Evolutionary conservation across 2,113 vertebrate genomes (phyloP).

Genomic region (Oreochromis niloticus): DNA sequence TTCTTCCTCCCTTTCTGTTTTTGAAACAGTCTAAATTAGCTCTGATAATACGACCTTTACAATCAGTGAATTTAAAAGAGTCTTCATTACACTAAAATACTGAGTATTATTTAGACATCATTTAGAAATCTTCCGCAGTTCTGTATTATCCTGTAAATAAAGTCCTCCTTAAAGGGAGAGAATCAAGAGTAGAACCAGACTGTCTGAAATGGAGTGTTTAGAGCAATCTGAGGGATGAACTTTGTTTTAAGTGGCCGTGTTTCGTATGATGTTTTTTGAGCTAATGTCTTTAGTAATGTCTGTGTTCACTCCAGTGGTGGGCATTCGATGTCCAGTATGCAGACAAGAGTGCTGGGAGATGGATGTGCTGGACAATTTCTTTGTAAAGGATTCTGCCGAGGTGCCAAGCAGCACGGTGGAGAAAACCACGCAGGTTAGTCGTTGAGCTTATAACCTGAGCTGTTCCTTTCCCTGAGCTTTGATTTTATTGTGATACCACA

Average conservation of each 20-base stretch:
- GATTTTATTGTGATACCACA: neutral
- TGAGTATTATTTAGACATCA: neutral
- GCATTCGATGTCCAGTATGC: slow-evolving; percentile 93
- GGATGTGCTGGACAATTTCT: slow-evolving; percentile 96
- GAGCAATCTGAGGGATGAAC: neutral
- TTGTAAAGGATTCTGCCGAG: slow-evolving; percentile 95
- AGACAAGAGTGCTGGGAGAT: slow-evolving; percentile 94
- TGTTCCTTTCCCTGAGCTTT: neutral
- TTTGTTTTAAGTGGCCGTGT: neutral
- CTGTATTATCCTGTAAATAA: neutral
- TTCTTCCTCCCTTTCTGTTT: neutral
- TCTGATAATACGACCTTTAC: fast-evolving
- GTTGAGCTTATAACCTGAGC: fast-evolving
- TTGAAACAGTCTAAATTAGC: neutral
- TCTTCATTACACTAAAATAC: neutral
- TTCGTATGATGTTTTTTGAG: neutral
- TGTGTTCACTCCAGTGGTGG: slow-evolving; percentile 73
- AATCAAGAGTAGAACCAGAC: neutral
- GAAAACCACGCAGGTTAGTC: slow-evolving; percentile 91
- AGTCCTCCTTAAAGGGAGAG: neutral
- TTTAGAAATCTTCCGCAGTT: neutral
- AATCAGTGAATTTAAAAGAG: neutral
- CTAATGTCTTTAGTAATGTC: neutral
- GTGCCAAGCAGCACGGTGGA: slow-evolving; percentile 98
- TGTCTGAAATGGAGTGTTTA: neutral